Percentiles rank a stretch among this genome's conserved stretches.
Conservation (phyloP, 2,113 vertebrate genomes). For the Corythoichthys haematopterus region DNA sequence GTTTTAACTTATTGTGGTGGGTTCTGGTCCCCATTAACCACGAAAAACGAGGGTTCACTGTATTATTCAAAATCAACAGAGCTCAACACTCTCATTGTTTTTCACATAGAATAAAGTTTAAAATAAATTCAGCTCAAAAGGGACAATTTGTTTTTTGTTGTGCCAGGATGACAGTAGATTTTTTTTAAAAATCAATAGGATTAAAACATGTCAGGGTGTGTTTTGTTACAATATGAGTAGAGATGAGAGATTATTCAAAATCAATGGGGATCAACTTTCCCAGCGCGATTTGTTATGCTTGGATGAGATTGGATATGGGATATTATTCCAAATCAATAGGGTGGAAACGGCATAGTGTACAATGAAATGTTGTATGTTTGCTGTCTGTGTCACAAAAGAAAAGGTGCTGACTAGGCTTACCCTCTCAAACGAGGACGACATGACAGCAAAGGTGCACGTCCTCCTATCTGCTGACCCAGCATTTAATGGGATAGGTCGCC, state of each 20-base stretch:
- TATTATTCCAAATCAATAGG: neutral
- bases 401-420: constrained; percentile 51
- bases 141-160: neutral
- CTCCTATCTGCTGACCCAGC: constrained; percentile 60
- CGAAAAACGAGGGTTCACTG: too few species aligned
- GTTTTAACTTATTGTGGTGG: too few species aligned
- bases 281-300: neutral
- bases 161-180: neutral
- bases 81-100: neutral
- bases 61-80: neutral
- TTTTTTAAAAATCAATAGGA: neutral
- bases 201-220: neutral
- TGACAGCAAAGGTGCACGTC: constrained; percentile 68
- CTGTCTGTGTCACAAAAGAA: neutral
- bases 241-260: neutral
- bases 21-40: too few species aligned
- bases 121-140: neutral
- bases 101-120: neutral
- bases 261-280: neutral
- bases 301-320: neutral
- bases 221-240: neutral
- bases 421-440: constrained; percentile 46
- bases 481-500: constrained; percentile 69
- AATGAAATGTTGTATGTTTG: neutral
- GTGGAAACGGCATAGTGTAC: neutral